Evolutionary conservation across 2,888 invertebrate species (phyloP).

Genomic region (Drosophila engyochracea): DNA sequence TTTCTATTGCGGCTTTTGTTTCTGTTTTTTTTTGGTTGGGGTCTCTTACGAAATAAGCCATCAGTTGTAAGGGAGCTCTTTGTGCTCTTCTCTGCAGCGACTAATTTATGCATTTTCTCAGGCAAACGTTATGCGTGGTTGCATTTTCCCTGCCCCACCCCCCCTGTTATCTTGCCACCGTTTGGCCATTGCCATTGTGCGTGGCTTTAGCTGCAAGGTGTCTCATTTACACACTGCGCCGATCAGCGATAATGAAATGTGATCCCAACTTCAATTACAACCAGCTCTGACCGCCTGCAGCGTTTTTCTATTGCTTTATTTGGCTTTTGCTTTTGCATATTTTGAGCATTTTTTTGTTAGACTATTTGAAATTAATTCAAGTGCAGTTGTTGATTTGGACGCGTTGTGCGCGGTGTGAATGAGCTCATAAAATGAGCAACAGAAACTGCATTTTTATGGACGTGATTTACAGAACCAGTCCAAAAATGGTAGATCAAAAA

Average conservation of each 20-base stretch:
- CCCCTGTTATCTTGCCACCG: not conserved
- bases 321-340: slow-evolving; percentile 3
- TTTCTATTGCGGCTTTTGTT: slow-evolving; percentile 15
- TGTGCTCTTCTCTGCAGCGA: slow-evolving; percentile 1
- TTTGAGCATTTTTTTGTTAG: not conserved
- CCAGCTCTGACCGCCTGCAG: slow-evolving; percentile 1
- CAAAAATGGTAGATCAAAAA: slow-evolving; percentile 9
- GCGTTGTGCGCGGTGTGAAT: slow-evolving; percentile 38
- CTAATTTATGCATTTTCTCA: slow-evolving; percentile 65
- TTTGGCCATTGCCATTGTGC: not conserved
- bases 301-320: not conserved
- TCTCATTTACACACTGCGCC: slow-evolving; percentile 63
- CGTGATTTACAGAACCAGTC: slow-evolving; percentile 63
- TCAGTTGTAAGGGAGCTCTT: not conserved
- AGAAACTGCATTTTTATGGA: slow-evolving; percentile 66
- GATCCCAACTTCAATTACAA: slow-evolving; percentile 11
- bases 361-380: slow-evolving; percentile 41
- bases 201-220: slow-evolving; percentile 53
- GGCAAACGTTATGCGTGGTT: slow-evolving; percentile 57
- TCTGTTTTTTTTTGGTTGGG: not conserved
- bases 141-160: slow-evolving; percentile 2
- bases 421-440: slow-evolving; percentile 37
- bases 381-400: slow-evolving; percentile 43
- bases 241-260: slow-evolving; percentile 52
- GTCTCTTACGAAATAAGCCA: slow-evolving; percentile 29